phyloP scores from a whole-genome alignment of 2,113 vertebrate species.

The Labeo rohita region DNA sequence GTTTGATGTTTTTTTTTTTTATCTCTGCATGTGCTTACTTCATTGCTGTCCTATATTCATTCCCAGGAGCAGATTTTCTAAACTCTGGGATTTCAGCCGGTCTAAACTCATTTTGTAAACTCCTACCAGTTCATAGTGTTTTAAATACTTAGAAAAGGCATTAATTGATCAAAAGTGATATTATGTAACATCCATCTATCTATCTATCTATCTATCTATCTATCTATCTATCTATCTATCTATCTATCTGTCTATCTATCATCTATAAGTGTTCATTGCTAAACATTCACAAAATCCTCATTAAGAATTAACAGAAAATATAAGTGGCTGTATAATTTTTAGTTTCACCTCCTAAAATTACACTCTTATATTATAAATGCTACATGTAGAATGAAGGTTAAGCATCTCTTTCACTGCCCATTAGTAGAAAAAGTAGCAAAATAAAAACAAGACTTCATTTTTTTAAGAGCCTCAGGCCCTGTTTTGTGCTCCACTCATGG shows the following conservation, averaged over 20 bases:
- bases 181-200: too few relatives aligned
- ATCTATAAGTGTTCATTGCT: background rate
- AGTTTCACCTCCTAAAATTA: background rate
- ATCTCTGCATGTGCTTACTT: background rate
- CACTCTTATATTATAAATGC: background rate
- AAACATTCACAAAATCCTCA: background rate
- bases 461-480: background rate
- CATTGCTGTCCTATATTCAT: constrained; percentile 13
- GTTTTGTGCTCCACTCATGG: background rate
- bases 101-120: constrained; percentile 13
- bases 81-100: background rate
- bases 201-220: too few relatives aligned
- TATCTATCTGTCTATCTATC: too few relatives aligned
- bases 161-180: too few relatives aligned
- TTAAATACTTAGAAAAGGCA: too few relatives aligned
- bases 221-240: too few relatives aligned
- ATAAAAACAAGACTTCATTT: background rate
- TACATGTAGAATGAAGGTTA: background rate
- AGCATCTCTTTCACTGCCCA: constrained; percentile 1
- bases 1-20: constrained; percentile 1
- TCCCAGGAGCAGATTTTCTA: background rate
- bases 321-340: background rate
- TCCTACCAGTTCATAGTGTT: background rate
- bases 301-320: background rate
- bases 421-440: background rate